Evolutionary conservation across 2,888 invertebrate genomes (phyloP), one percentile per base, ranked within the genome.

Genomic region (Augochlorella aurata): DNA sequence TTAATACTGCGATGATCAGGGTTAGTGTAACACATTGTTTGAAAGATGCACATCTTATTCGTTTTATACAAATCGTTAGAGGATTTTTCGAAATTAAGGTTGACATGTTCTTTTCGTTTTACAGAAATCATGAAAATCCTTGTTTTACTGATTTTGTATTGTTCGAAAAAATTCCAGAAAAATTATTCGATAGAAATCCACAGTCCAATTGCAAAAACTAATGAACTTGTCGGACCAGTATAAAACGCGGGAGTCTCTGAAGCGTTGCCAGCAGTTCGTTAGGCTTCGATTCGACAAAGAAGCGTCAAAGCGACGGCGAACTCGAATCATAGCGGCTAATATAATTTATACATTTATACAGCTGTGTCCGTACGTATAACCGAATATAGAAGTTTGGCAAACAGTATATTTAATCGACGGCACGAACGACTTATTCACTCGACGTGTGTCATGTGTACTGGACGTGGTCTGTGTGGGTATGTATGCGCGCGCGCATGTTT

Each of bases 361-460:
- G 49, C 54, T 77, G 70, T 82, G 66, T 73, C 44, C 73, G 54
- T 77, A 82, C 47, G 72, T 74, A 75, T 77, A 81, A 73, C 38
- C 38, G 74, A 69, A 81, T 78, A 85, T 76, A 81, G 66, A 81
- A 74, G 82, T 87, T 86, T 84, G 85, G 77, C 83, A 87, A 77
- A 85, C 50, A 79, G 69, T 87, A 79, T 80, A 54, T 82, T 79
- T 38, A 82, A 87, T 85, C 82, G 78, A 85, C 77, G 82, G 82
- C 77, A 82, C 78, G 49, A 81, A 78, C 71, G 58, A 80, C 72
- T 77, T 44, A 75, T 81, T 70, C 71, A 66, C 69, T 85, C 85
- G 74, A 70, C 44, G 58, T 38, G 79, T 61, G 72, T 83, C 52
- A 47, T 21, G 63, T 78, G 47, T 78, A 21, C 47, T 75, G 52